Percentiles rank a stretch among this genome's conserved stretches.
These are phyloP conservation scores for Polyommatus iphigenia DNA, from an alignment of 2,888 invertebrate genomes.

Conservation along the genomic window DNA sequence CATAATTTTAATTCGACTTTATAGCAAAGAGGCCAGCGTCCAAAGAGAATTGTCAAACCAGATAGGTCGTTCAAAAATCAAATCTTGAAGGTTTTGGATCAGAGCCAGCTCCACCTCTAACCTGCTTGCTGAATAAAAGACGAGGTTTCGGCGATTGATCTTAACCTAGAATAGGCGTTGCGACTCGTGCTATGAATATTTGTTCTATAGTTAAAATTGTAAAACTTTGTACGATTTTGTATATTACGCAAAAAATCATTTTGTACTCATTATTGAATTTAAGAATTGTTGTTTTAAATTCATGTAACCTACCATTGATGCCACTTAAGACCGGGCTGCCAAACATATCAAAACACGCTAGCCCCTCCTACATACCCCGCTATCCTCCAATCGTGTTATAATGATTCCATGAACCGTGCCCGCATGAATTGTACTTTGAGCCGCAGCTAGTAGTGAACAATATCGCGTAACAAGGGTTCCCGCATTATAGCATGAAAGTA, in stretches of 20 bases:
- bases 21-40: constrained; percentile 26
- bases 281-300: too few species aligned
- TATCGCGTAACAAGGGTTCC: too few species aligned
- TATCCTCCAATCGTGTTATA: too few species aligned
- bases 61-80: constrained; percentile 36
- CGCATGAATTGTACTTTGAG: too few species aligned
- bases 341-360: too few species aligned
- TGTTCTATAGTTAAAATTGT: constrained; percentile 21
- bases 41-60: constrained; percentile 38
- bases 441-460: too few species aligned
- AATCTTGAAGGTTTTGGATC: constrained; percentile 36
- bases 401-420: too few species aligned
- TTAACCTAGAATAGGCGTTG: constrained; percentile 34
- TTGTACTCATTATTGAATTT: too few species aligned
- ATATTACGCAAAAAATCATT: not conserved
- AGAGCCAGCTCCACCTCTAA: constrained; percentile 37
- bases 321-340: too few species aligned
- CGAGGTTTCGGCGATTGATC: constrained; percentile 38
- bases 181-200: constrained; percentile 29
- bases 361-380: too few species aligned
- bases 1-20: constrained; percentile 26
- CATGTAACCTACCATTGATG: too few species aligned
- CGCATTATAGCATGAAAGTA: too few species aligned
- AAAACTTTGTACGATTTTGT: not conserved
- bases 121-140: constrained; percentile 37